phyloP scores from a whole-genome alignment of 2,113 vertebrate species.

The Chitala chitala region DNA sequence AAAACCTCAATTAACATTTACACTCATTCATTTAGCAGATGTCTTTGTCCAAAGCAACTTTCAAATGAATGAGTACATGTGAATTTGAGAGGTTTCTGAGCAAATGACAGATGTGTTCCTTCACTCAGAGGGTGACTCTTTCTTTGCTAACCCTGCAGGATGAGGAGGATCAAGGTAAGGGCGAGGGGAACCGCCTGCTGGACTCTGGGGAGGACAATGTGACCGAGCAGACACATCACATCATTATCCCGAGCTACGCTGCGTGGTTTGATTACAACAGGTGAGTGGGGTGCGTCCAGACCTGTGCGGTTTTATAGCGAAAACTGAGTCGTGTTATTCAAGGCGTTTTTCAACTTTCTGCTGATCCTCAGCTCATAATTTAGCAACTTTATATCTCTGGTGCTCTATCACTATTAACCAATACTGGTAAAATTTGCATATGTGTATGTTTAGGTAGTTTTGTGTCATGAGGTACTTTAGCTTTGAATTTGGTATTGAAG shows the following conservation, averaged over 20 bases:
- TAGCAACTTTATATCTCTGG: no score
- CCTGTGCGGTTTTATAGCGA: neutral
- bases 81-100: no score
- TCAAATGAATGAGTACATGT: no score
- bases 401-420: no score
- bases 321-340: neutral
- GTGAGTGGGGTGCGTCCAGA: constrained; percentile 47
- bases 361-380: no score
- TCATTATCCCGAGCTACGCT: constrained; percentile 93
- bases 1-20: neutral
- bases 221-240: constrained; percentile 92
- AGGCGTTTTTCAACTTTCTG: no score
- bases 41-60: no score
- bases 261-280: constrained; percentile 98
- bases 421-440: no score
- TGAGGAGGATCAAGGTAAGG: constrained; percentile 84
- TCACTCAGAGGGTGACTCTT: neutral
- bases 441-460: no score
- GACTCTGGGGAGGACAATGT: constrained; percentile 83
- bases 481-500: no score
- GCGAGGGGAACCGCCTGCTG: constrained; percentile 71
- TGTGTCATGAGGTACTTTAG: no score
- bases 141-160: constrained; percentile 48
- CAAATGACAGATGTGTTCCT: neutral
- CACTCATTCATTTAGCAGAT: neutral